These are phyloP conservation scores for Nomada flava DNA, from an alignment of 2,888 invertebrate genomes.

Conservation along the genomic window DNA sequence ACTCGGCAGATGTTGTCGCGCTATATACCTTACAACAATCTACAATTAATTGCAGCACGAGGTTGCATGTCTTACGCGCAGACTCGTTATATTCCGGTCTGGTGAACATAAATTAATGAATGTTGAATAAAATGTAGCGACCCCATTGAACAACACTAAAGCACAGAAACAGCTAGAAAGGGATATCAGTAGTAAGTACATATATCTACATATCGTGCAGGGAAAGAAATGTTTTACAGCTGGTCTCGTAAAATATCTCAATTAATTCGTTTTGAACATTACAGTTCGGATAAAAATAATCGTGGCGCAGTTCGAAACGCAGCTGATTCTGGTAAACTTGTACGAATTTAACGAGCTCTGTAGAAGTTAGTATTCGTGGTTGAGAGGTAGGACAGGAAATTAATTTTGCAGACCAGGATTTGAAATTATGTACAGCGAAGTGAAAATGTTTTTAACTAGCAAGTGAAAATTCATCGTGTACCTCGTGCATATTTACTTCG, in stretches of 20 bases:
- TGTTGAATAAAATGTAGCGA: slow-evolving; percentile 30
- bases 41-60: slow-evolving; percentile 50
- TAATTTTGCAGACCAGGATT: neutral
- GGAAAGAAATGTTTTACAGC: neutral
- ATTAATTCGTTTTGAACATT: neutral
- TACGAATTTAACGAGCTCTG: neutral
- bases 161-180: neutral
- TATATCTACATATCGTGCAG: neutral
- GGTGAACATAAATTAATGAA: slow-evolving; percentile 39
- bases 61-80: slow-evolving; percentile 36
- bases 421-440: neutral
- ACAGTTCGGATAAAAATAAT: neutral
- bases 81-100: slow-evolving; percentile 46
- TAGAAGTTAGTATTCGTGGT: neutral
- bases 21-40: slow-evolving; percentile 18
- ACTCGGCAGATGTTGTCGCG: slow-evolving; percentile 25
- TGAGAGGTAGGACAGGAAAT: neutral
- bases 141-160: slow-evolving; percentile 5
- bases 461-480: neutral
- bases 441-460: neutral
- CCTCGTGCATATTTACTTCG: neutral
- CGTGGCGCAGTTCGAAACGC: neutral
- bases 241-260: neutral
- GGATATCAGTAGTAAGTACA: neutral
- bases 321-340: neutral